Evolutionary conservation across 53 echinoderm and acorn worm genomes (phyloP), one percentile per base, ranked within the genome.

Genomic region (Patiria pectinifera): DNA sequence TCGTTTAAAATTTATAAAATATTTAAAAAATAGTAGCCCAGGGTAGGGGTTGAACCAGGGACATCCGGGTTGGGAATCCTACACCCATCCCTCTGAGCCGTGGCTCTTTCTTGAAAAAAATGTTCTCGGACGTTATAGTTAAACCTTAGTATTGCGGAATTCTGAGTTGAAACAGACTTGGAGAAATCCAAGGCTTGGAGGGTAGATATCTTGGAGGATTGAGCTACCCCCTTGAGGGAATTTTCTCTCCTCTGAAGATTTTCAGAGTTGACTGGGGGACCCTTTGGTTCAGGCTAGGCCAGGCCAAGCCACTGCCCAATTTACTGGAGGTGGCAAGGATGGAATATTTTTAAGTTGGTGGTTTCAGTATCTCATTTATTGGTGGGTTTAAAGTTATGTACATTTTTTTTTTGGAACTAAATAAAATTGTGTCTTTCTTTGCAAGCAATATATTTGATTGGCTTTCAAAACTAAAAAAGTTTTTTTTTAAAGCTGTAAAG

Each of bases 361-460:
- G 70, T 70, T 70, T 70, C 16, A 18, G 16, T 18, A 19, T 5
- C 14, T 4, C 70, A 70, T 70, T 70, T 74, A 11, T 24, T 74
- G 74, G 74, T 74, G 4, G 35, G 35, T 35, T 35, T 35, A 0
- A 35, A 35, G 35, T 35, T 35, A 7, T 23, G 19, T 74, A 74
- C 11, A n/a, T n/a, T 3, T 15, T 16, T 18, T 14, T 21, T 22
- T 23, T n/a, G 74, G 24, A 74, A 74, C 74, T 70, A 74, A 0
- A 4, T 74, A 21, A 35, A 35, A 35, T 24, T 24, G 47, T 69
- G 90, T 90, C 90, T 90, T 90, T 90, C 82, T 80, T 59, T 66
- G 69, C 45, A 48, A 90, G 90, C 90, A 90, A 90, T 90, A 90
- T 66, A 90, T 47, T 69, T 47, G 24, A 62, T 45, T 35, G 80